Conservation (phyloP, 1,140 invertebrate species). For the Eufriesea mexicana region DNA sequence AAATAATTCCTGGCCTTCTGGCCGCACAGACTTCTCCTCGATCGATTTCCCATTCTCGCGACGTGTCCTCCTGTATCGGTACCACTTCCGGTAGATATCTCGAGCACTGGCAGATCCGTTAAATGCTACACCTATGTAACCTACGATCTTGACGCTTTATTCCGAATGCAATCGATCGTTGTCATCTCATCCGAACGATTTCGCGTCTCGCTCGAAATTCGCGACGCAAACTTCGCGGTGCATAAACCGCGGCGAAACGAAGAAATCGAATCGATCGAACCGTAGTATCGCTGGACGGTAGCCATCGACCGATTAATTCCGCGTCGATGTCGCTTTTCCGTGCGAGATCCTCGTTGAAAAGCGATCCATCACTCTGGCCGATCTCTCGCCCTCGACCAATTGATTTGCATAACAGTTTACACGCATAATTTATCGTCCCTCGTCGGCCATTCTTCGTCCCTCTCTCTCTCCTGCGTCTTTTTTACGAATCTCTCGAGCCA, state of each 20-base stretch:
- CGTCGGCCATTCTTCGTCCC: slow-evolving; percentile 46
- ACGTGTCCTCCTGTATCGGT: neutral
- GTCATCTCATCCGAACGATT: neutral
- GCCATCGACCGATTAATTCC: slow-evolving; percentile 8
- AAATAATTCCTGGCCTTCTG: slow-evolving; percentile 70
- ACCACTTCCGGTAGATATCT: neutral
- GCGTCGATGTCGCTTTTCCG: slow-evolving; percentile 8
- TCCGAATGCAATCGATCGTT: neutral
- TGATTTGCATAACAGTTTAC: slow-evolving; percentile 79
- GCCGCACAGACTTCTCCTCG: slow-evolving; percentile 50
- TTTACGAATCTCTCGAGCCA: slow-evolving; percentile 22
- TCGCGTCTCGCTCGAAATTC: no score
- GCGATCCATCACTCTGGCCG: slow-evolving; percentile 44
- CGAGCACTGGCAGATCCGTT: no score
- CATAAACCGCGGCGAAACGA: neutral
- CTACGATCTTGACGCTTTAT: neutral
- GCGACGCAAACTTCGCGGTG: neutral
- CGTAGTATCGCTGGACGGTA: neutral
- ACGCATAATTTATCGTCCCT: slow-evolving; percentile 76
- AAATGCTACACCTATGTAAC: neutral
- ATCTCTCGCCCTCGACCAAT: slow-evolving; percentile 67
- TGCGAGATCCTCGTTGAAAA: neutral
- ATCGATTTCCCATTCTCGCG: slow-evolving; percentile 57
- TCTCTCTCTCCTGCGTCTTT: neutral
- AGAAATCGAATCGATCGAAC: neutral